Percentiles rank a stretch among this genome's conserved stretches.
phyloP scores from a whole-genome alignment of 2,113 vertebrate genomes.

The Bettongia penicillata region DNA sequence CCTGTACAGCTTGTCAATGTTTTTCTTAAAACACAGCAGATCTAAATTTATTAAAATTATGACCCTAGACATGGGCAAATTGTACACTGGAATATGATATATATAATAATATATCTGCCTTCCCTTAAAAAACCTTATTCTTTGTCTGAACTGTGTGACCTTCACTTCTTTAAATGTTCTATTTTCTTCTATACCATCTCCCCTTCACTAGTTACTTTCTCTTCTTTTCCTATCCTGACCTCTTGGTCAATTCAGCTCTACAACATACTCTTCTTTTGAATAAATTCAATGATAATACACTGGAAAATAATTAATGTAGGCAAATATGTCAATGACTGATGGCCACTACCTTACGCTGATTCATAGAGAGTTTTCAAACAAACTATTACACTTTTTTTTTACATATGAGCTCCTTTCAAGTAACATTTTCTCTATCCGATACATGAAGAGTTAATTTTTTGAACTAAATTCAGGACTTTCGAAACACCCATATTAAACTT shows the following conservation, averaged over 20 bases:
- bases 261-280: too few species aligned
- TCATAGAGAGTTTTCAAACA: background rate
- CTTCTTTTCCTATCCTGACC: too few species aligned
- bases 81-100: background rate
- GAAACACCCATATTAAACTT: background rate
- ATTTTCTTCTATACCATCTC: too few species aligned
- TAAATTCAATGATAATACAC: background rate
- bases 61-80: background rate
- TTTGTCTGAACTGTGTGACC: too few species aligned
- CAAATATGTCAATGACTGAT: background rate
- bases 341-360: background rate
- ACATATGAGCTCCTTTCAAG: background rate
- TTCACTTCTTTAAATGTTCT: too few species aligned
- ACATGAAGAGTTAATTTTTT: background rate
- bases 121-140: too few species aligned
- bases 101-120: too few species aligned
- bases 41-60: background rate
- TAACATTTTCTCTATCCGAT: background rate
- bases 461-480: background rate
- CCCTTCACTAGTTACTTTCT: too few species aligned
- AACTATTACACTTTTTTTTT: background rate
- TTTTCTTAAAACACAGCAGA: background rate
- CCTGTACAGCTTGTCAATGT: background rate
- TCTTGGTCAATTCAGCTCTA: too few species aligned
- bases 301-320: background rate